Evolutionary conservation across 2,113 vertebrate species (phyloP), one percentile per base, ranked within the genome.

Genomic region (Kryptolebias marmoratus): DNA sequence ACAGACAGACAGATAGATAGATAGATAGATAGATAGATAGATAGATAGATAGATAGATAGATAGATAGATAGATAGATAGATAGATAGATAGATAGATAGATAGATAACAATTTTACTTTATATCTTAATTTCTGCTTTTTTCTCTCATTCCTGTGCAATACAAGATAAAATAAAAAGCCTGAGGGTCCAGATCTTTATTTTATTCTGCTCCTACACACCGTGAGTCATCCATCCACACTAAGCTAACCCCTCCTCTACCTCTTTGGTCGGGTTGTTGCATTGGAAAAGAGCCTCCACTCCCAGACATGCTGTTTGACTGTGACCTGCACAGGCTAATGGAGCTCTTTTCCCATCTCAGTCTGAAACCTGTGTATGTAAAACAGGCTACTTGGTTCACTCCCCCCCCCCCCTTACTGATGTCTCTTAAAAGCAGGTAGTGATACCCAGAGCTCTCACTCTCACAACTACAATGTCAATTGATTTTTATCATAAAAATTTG

Each of bases 191-290:
- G 31, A 83, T 90, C 75, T 83, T 75, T 86, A 80, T 90, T 73
- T 83, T 73, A 84, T 85, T 88, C 75, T 77, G 76, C 85, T 86
- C 85, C 85, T 73, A 88, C 88, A 89, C 86, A 79, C n/a, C 39
- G 75, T 90, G 86, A 90, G 56, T 90, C 90, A 90, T 84, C 79
- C 69, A 56, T 76, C 80, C 61, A 79, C 82, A 78, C 77, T 82
- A 69, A 45, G 72, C 77, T 70, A 71, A 73, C 76, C 76, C 84
- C 79, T 82, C 67, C 71, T 77, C 68, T 68, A 54, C 39, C 79
- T 73, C 75, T 69, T 67, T 73, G 44, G 70, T 59, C 10, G 59
- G 71, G 50, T 74, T 12, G 45, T 60, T 64, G 65, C 75, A 79
- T 22, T 79, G 71, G 68, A 73, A 49, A 39, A 75, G 61, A 78